These are phyloP conservation scores for Hoplodrina ambigua DNA, from an alignment of 2,888 invertebrate genomes.

Conservation along the genomic window DNA sequence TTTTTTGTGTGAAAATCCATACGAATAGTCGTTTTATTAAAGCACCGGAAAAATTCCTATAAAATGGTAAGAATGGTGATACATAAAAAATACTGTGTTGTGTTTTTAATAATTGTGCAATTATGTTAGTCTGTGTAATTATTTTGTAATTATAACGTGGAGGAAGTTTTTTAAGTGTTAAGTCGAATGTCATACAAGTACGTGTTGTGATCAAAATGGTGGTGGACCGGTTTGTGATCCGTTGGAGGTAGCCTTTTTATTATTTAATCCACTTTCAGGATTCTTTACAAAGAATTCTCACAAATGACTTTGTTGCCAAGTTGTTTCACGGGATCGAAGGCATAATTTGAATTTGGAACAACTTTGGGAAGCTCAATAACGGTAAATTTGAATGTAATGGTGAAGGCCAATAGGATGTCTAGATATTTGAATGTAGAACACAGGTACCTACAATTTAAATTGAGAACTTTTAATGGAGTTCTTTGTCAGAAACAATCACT, in stretches of 20 bases:
- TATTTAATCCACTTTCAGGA: constrained; percentile 37
- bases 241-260: constrained; percentile 53
- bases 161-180: constrained; percentile 65
- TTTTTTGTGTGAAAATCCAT: constrained; percentile 62
- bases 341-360: constrained; percentile 36
- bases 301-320: constrained; percentile 11
- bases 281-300: constrained; percentile 14
- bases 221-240: constrained; percentile 62
- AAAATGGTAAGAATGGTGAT: constrained; percentile 69
- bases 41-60: constrained; percentile 59
- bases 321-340: constrained; percentile 12
- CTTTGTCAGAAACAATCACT: constrained; percentile 24
- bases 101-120: constrained; percentile 55
- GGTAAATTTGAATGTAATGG: constrained; percentile 19
- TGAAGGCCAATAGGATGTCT: constrained; percentile 30
- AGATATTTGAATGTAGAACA: constrained; percentile 31
- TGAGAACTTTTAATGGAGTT: constrained; percentile 30
- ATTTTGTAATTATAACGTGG: constrained; percentile 46
- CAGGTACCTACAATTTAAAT: constrained; percentile 8
- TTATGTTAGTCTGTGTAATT: constrained; percentile 46
- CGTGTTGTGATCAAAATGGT: constrained; percentile 65
- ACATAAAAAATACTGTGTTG: constrained; percentile 47
- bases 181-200: constrained; percentile 53
- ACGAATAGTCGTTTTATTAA: constrained; percentile 69
- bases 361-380: constrained; percentile 18